Conservation (phyloP, 2,797 vertebrate species). For the Scolopax bukidnonensis region DNA sequence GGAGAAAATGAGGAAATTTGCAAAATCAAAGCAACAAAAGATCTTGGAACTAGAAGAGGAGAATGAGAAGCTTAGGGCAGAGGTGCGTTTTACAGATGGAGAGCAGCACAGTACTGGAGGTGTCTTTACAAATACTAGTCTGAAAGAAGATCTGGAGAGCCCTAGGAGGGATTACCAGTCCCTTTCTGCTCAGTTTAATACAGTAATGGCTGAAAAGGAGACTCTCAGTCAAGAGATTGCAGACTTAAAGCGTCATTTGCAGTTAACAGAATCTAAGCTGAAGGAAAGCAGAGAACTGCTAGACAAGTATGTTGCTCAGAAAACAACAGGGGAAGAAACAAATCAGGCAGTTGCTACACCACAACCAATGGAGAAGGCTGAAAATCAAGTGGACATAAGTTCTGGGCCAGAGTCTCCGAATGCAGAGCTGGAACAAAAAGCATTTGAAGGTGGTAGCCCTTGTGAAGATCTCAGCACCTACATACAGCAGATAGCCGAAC, state of each 20-base stretch:
- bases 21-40: slow-evolving; percentile 96
- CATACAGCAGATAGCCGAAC: slow-evolving; percentile 62
- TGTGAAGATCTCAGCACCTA: slow-evolving; percentile 39
- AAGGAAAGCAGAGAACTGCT: slow-evolving; percentile 23
- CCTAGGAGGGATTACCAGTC: slow-evolving; percentile 72
- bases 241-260: slow-evolving; percentile 77
- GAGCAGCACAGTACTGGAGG: not conserved
- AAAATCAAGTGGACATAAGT: not conserved
- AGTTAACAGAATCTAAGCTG: slow-evolving; percentile 45
- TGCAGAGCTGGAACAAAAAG: not conserved
- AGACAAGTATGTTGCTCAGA: not conserved
- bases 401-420: not conserved
- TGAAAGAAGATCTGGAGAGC: slow-evolving; percentile 77
- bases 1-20: slow-evolving; percentile 98
- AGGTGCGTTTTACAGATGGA: slow-evolving; percentile 52
- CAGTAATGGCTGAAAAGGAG: slow-evolving; percentile 78
- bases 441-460: not conserved
- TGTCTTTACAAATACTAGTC: not conserved
- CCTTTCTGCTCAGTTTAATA: slow-evolving; percentile 80
- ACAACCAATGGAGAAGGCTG: slow-evolving; percentile 37
- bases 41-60: slow-evolving; percentile 96
- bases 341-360: slow-evolving; percentile 48
- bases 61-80: slow-evolving; percentile 86
- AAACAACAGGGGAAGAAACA: slow-evolving; percentile 10
- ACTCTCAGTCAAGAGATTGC: slow-evolving; percentile 78